Evolutionary conservation across 1,140 invertebrate species (phyloP), one percentile per base, ranked within the genome.

Genomic region (Danaus plexippus): DNA sequence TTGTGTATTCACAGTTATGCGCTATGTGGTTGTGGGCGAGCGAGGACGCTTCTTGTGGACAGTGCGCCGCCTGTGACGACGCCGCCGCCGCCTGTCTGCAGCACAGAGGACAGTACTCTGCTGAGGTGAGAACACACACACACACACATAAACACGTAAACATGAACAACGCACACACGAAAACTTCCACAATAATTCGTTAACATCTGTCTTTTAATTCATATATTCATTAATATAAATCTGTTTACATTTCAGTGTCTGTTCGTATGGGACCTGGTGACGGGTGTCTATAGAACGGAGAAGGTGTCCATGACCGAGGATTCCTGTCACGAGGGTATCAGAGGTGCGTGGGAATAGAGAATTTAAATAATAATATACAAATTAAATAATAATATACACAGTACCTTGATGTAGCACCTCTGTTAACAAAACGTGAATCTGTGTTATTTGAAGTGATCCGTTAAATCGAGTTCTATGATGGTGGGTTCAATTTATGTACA

Each of bases 11-110:
- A 9, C 62, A 88, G 84, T 52, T 88, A 59, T 87, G 84, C 52
- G 86, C 84, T 9, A 88, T 88, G 86, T 87, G 85, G 84, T 62
- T 87, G 71, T 88, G 86, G 86, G 83, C 76, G 43, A 77, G 76
- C 52, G 81, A 75, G 15, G 76, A 71, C 7, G 59, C 49, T 9
- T 69, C 59, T 46, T 55, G 63, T 47, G 67, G 54, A 40, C 67
- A 65, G 54, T 80, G 77, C 63, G 73, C 69, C 10, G 61, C 68
- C 9, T 83, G 80, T 59, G 58, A 57, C 46, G 72, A 71, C 59
- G 69, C 61, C 50, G 64, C 71, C 54, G 70, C 72, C 48, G 71
- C 74, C 53, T 87, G 84, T 55, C 64, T 77, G 52, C 57, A 71
- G 54, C 84, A 87, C 57, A 72, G 85, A 10, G 61, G 63, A 5